These are phyloP conservation scores for Mythimna ferrago DNA, from an alignment of 2,888 invertebrate species.

Conservation along the genomic window DNA sequence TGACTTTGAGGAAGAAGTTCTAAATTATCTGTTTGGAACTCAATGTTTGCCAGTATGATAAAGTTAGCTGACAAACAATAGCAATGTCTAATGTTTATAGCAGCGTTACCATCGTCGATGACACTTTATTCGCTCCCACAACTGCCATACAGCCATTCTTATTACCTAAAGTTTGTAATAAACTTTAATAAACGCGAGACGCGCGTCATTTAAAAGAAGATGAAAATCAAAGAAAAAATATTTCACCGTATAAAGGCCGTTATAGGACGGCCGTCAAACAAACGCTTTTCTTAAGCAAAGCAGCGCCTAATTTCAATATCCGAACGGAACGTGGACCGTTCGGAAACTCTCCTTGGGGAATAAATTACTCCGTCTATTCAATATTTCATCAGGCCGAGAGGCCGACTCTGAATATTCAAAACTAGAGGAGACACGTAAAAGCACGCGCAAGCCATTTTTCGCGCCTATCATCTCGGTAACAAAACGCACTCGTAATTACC, in stretches of 20 bases:
- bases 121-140: slow-evolving; percentile 17
- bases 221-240: slow-evolving; percentile 68
- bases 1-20: background rate
- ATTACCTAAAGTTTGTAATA: slow-evolving; percentile 58
- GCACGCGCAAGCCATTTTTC: slow-evolving; percentile 91
- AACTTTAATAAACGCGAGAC: slow-evolving; percentile 64
- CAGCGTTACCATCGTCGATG: slow-evolving; percentile 7
- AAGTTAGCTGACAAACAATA: background rate
- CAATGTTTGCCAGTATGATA: background rate
- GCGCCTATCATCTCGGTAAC: slow-evolving; percentile 91
- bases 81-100: slow-evolving; percentile 15
- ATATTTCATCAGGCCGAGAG: slow-evolving; percentile 90
- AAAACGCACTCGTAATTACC: slow-evolving; percentile 91
- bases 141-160: slow-evolving; percentile 34
- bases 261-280: slow-evolving; percentile 83
- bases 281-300: slow-evolving; percentile 88
- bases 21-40: background rate
- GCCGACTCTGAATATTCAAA: slow-evolving; percentile 90
- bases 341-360: slow-evolving; percentile 88
- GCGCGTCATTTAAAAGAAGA: slow-evolving; percentile 60
- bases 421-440: slow-evolving; percentile 90
- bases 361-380: slow-evolving; percentile 90
- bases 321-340: slow-evolving; percentile 87
- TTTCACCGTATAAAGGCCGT: slow-evolving; percentile 69
- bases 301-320: slow-evolving; percentile 91